phyloP scores from a whole-genome alignment of 2,113 vertebrate species.

The Anguilla rostrata region DNA sequence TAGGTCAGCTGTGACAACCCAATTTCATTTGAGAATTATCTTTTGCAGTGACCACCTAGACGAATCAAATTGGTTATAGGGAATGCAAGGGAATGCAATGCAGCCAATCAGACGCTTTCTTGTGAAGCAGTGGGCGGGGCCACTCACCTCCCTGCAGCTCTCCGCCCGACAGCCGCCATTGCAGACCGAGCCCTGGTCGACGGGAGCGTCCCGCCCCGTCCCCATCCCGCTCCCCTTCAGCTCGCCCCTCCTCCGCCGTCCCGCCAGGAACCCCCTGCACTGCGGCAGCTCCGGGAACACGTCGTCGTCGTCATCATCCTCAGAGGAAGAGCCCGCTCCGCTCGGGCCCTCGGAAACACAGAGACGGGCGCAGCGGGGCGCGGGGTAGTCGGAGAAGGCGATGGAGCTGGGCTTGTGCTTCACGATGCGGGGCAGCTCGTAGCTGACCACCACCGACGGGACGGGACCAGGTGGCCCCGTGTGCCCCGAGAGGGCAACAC shows the following conservation, averaged over 20 bases:
- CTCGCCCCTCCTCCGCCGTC: constrained; percentile 49
- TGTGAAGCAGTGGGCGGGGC: not conserved
- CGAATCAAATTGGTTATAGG: not conserved
- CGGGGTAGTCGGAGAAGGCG: constrained; percentile 66
- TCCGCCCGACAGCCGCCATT: constrained; percentile 53
- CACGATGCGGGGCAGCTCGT: constrained; percentile 62
- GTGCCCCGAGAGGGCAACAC: not conserved
- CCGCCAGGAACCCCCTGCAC: constrained; percentile 38
- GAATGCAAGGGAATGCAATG: not conserved
- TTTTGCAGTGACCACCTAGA: not conserved
- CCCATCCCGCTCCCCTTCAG: constrained; percentile 39
- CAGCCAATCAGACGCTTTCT: not conserved
- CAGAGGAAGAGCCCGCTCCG: constrained; percentile 54
- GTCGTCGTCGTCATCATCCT: constrained; percentile 57
- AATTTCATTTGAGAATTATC: not conserved
- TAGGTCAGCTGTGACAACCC: not conserved
- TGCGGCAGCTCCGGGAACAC: constrained; percentile 62
- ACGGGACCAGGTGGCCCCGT: not conserved
- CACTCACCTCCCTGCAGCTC: constrained; percentile 63
- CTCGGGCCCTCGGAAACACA: constrained; percentile 55
- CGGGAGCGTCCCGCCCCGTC: constrained; percentile 25
- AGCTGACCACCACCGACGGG: not conserved
- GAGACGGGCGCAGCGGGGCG: constrained; percentile 29
- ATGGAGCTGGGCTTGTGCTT: constrained; percentile 72
- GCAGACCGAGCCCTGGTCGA: constrained; percentile 31